Base-by-base conservation (phyloP, 1,140 invertebrate genomes). In the Drosophila albomicans region DNA sequence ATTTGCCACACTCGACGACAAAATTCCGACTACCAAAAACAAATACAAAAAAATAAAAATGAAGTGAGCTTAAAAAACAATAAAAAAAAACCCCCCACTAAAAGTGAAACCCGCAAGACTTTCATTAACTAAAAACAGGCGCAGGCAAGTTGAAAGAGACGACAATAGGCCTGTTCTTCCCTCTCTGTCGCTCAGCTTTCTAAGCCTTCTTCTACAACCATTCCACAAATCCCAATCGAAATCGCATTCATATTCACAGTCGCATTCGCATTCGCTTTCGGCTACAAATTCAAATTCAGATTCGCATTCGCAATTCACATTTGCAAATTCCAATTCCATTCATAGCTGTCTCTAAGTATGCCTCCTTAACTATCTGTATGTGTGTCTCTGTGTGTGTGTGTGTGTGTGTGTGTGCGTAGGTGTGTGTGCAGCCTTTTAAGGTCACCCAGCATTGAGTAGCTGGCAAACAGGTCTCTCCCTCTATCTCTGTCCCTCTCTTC, bases 101-200 rank as follows among this genome's bases (percentile, higher is more conserved):
- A 75, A 66, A 74, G 59, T 56, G 70, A 80, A 79, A 80, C 52
- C 62, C 15, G 76, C 57, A 62, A 41, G 52, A 78, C 63, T 80
- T 86, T 75, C 75, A 85, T 81, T 85, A 81, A 85, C 74, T 65
- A 77, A 78, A 25, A 81, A 72, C 41, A 35, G 46, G 20, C 46
- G 51, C 46, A 41, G 59, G 35, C 10, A 32, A 15, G 46, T 32
- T 10, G 38, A 41, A 3, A 30, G 25, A 30, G 5, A 35, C 5
- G 35, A 1, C 38, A 3, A 41, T 32, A 5, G 7, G 30, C 30
- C 30, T 32, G 11, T n/a, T 41, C 38, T n/a, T 41, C 38, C 11
- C 38, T 41, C 38, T 41, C 35, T 38, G 6, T 38, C 35, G 1
- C 7, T 11, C 38, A 41, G 7, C 38, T 41, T 41, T 41, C 38